Evolutionary conservation across 2,113 vertebrate genomes (phyloP), one percentile per base, ranked within the genome.

Genomic region (Phyllostomus discolor): DNA sequence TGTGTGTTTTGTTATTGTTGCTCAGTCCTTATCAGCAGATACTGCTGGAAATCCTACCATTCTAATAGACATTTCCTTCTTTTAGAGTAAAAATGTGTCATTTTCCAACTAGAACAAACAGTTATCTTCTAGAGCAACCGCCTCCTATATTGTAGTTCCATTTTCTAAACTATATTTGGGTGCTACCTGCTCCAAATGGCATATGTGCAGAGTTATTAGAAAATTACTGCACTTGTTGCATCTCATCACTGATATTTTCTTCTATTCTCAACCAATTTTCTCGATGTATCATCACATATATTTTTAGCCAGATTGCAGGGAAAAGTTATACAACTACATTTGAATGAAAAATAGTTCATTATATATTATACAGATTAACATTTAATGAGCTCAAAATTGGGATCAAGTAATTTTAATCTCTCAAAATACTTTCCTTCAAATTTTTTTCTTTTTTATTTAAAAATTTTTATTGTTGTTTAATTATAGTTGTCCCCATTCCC

Each of bases 21-120:
- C 48, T 85, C 86, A 86, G 41, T 91, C 59, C 26, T 81, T 90
- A 94, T 93, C 78, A 96, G 72, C 31, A 75, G 59, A 10, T 73
- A 28, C 28, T 75, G 24, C 12, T 91, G 64, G 50, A 95, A 90
- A 70, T 59, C 5, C 16, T 79, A 69, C 16, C 33, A 22, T n/a
- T 88, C 20, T 86, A 38, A 88, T 88, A 24, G 88, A 52, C 12
- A 1, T 16, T 75, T 84, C 5, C 17, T 92, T 94, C 67, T 70
- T 92, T 75, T 59, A 83, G 14, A 80, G 5, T 46, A 75, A 48
- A 94, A 69, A 28, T 52, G 14, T 70, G 26, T 43, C 57, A 54
- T 70, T 95, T 95, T 64, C 28, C 33, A 41, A 10, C 43, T 54
- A 31, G 41, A 95, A 81, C 79, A 83, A 31, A 75, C 8, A 79